A percentile compares a stretch with the other conserved stretches of the same genome.
Evolutionary conservation across 2,888 invertebrate genomes (phyloP).

Genomic region (Cataglyphis albicans): DNA sequence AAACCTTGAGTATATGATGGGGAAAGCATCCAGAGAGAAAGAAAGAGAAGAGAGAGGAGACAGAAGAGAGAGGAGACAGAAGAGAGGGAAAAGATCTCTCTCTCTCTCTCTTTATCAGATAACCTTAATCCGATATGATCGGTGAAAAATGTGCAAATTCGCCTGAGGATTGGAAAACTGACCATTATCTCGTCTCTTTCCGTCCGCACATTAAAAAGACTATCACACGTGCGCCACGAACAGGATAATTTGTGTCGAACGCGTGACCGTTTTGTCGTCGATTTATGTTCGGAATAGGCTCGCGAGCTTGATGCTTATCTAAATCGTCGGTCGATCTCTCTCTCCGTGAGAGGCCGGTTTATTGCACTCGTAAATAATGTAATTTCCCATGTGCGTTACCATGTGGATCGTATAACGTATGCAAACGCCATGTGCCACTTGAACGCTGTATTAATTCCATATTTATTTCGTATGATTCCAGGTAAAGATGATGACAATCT

Average conservation of each 20-base stretch:
- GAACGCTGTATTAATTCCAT: constrained; percentile 45
- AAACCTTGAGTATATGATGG: background rate
- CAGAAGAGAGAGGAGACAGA: too few relatives aligned
- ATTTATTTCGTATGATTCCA: constrained; percentile 60
- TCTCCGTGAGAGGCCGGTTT: constrained; percentile 61
- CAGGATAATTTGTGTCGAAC: constrained; percentile 76
- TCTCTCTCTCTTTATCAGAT: background rate
- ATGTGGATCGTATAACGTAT: constrained; percentile 22
- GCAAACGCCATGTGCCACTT: background rate
- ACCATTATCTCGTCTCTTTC: constrained; percentile 66
- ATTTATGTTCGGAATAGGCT: constrained; percentile 69
- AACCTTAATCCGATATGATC: constrained; percentile 26
- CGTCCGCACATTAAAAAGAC: constrained; percentile 45
- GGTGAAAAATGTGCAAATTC: constrained; percentile 30
- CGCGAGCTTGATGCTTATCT: constrained; percentile 70
- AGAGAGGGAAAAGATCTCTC: too few relatives aligned
- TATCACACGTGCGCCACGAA: constrained; percentile 68
- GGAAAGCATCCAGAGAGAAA: too few relatives aligned
- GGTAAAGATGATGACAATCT: constrained; percentile 56
- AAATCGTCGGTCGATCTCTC: constrained; percentile 69
- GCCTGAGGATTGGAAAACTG: constrained; percentile 66
- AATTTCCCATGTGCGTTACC: constrained; percentile 44
- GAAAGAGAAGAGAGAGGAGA: too few relatives aligned
- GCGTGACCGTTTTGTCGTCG: constrained; percentile 73
- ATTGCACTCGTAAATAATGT: constrained; percentile 69